These are phyloP conservation scores for Petaurus breviceps DNA, from an alignment of 2,113 vertebrate genomes.

Conservation along the genomic window DNA sequence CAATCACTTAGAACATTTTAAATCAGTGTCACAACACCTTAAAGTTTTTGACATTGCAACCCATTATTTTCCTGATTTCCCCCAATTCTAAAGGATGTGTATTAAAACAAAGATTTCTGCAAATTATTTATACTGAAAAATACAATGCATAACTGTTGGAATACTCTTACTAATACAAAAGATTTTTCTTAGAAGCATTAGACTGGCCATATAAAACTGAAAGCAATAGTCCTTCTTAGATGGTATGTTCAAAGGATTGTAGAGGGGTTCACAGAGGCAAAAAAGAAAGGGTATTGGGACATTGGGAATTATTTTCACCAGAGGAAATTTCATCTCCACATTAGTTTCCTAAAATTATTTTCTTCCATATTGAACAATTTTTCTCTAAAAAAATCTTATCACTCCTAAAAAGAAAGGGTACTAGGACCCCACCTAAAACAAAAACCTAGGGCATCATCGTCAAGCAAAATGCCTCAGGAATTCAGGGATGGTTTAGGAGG, in stretches of 20 bases:
- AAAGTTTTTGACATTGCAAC: neutral
- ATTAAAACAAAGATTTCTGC: neutral
- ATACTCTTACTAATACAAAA: neutral
- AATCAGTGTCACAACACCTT: neutral
- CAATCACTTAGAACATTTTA: neutral
- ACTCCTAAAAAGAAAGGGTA: neutral
- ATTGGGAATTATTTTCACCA: too few species aligned
- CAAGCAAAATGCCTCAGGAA: neutral
- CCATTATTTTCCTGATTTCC: neutral
- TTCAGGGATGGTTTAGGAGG: neutral
- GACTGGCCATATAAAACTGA: neutral
- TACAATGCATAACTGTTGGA: neutral
- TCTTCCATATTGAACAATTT: too few species aligned
- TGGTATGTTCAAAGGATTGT: neutral
- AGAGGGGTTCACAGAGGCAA: neutral
- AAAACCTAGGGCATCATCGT: neutral
- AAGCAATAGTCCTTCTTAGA: neutral
- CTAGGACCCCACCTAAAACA: neutral
- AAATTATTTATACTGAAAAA: neutral
- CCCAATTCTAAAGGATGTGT: neutral
- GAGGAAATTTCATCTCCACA: too few species aligned
- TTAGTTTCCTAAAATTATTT: too few species aligned
- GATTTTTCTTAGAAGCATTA: neutral
- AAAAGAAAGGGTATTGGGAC: neutral
- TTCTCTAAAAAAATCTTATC: too few species aligned